Evolutionary conservation across 2,888 invertebrate species (phyloP).

Genomic region (Rhorus exstirpatorius): DNA sequence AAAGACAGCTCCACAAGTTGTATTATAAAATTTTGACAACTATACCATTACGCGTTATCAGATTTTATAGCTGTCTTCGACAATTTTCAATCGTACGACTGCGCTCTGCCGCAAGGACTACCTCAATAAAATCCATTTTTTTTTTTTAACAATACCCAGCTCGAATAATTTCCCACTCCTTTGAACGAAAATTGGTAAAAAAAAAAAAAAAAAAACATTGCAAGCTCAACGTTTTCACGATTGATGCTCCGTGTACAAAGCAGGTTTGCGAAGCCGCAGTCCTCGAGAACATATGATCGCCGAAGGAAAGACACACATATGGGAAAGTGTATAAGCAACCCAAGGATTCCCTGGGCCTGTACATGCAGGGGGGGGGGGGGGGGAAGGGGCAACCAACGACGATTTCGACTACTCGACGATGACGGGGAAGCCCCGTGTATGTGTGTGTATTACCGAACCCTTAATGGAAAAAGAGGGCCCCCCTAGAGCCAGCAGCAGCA

Average conservation of each 20-base stretch:
- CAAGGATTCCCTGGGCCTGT: slow-evolving; percentile 3
- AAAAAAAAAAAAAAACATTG: neutral
- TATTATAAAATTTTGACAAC: no score
- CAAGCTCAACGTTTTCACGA: neutral
- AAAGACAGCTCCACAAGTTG: no score
- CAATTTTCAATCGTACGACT: no score
- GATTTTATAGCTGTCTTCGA: no score
- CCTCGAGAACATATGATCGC: neutral
- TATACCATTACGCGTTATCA: no score
- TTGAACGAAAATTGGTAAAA: no score
- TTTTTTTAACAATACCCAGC: no score
- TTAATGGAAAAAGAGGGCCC: slow-evolving; percentile 71
- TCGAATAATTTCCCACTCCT: neutral
- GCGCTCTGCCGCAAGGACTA: no score
- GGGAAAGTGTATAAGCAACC: slow-evolving; percentile 36
- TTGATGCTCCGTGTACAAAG: neutral
- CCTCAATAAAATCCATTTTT: no score
- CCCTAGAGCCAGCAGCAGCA: slow-evolving; percentile 73
- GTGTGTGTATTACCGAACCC: slow-evolving; percentile 55
- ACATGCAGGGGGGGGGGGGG: neutral
- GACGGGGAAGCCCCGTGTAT: slow-evolving; percentile 54
- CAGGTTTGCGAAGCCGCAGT: neutral
- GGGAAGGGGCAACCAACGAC: slow-evolving; percentile 12
- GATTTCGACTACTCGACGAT: slow-evolving; percentile 26
- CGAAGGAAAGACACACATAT: slow-evolving; percentile 48